Conservation (phyloP, 1,140 invertebrate genomes). For the Brachionus koreanus region DNA sequence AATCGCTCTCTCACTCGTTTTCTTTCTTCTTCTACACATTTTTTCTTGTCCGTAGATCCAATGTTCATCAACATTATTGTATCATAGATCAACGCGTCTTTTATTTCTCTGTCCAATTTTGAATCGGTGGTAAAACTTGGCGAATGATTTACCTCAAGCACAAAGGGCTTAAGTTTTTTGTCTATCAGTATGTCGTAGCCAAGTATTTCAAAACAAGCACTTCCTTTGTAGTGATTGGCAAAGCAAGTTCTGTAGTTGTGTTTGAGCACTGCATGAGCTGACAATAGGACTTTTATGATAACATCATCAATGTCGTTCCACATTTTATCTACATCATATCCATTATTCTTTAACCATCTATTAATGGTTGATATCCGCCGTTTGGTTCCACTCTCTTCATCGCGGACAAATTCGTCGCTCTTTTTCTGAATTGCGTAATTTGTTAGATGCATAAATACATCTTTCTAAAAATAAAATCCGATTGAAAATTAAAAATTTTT, state of each 20-base stretch:
- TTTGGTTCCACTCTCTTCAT: slow-evolving; percentile 74
- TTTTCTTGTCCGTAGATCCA: slow-evolving; percentile 71
- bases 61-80: slow-evolving; percentile 78
- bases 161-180: slow-evolving; percentile 74
- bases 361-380: slow-evolving; percentile 78
- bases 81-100: slow-evolving; percentile 73
- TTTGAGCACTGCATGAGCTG: slow-evolving; percentile 76
- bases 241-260: slow-evolving; percentile 83
- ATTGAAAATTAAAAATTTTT: no score
- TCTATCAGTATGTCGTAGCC: slow-evolving; percentile 82
- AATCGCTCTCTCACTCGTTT: slow-evolving; percentile 58
- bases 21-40: slow-evolving; percentile 64
- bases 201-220: slow-evolving; percentile 82
- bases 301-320: slow-evolving; percentile 70
- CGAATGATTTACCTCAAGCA: slow-evolving; percentile 84
- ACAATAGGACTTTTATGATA: slow-evolving; percentile 80
- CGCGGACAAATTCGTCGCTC: slow-evolving; percentile 71
- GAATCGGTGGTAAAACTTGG: slow-evolving; percentile 84
- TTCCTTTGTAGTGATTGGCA: slow-evolving; percentile 73
- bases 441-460: slow-evolving; percentile 60
- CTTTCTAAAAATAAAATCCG: slow-evolving; percentile 51
- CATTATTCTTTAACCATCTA: slow-evolving; percentile 67
- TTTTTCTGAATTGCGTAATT: slow-evolving; percentile 61
- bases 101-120: slow-evolving; percentile 74
- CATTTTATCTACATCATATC: slow-evolving; percentile 69